These are phyloP conservation scores for Teleopsis dalmanni DNA, from an alignment of 1,140 invertebrate genomes.

Conservation along the genomic window DNA sequence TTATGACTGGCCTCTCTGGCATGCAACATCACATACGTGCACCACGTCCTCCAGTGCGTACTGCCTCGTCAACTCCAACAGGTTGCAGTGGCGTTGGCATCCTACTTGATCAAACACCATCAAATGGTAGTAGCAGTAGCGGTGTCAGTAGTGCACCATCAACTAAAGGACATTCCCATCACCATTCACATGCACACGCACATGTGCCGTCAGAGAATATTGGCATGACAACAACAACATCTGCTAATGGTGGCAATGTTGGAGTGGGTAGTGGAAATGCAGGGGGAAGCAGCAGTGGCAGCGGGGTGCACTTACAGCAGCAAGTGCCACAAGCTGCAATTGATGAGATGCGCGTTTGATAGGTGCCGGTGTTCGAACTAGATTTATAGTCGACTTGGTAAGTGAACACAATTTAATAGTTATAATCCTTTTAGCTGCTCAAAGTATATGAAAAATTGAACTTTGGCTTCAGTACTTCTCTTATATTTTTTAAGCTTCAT, in stretches of 20 bases:
- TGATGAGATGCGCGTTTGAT: constrained; percentile 80
- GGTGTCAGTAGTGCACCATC: constrained; percentile 46
- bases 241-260: constrained; percentile 18
- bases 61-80: constrained; percentile 27
- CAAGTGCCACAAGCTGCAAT: constrained; percentile 67
- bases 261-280: constrained; percentile 10
- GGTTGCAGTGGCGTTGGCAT: constrained; percentile 33
- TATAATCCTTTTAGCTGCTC: too few relatives aligned
- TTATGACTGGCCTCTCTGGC: constrained; percentile 25
- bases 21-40: constrained; percentile 35
- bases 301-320: constrained; percentile 47
- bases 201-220: constrained; percentile 35
- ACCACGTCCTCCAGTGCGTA: constrained; percentile 39
- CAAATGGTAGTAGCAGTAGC: constrained; percentile 47
- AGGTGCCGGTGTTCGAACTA: constrained; percentile 49
- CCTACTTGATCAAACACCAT: constrained; percentile 39
- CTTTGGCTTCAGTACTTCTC: too few relatives aligned
- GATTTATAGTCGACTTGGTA: constrained; percentile 41
- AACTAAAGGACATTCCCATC: constrained; percentile 48
- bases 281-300: constrained; percentile 19
- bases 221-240: constrained; percentile 32
- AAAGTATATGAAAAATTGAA: too few relatives aligned
- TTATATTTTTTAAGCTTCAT: too few relatives aligned
- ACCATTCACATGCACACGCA: constrained; percentile 27
- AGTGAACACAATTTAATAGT: too few relatives aligned